These are phyloP conservation scores for Neodiprion virginianus DNA, from an alignment of 1,140 invertebrate species.

Conservation along the genomic window DNA sequence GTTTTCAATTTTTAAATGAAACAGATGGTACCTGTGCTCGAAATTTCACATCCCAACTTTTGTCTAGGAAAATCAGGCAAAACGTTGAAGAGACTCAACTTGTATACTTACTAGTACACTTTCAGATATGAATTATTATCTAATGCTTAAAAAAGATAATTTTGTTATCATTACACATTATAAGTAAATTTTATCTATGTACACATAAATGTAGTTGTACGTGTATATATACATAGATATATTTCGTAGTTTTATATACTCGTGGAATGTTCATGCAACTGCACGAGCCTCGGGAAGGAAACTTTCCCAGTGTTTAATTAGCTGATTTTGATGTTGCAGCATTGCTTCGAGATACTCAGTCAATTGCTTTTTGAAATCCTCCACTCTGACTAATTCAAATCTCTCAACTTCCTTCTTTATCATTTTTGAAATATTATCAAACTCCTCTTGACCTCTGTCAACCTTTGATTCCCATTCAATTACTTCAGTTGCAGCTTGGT, in stretches of 20 bases:
- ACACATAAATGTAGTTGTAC: neutral
- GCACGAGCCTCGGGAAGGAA: slow-evolving; percentile 92
- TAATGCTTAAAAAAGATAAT: slow-evolving; percentile 13
- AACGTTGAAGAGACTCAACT: neutral
- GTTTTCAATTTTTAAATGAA: neutral
- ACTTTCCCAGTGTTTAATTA: slow-evolving; percentile 95
- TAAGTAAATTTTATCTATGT: slow-evolving; percentile 1
- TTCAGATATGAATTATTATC: slow-evolving; percentile 1
- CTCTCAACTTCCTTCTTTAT: slow-evolving; percentile 96
- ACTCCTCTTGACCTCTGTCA: slow-evolving; percentile 94
- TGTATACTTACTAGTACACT: neutral
- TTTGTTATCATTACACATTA: slow-evolving; percentile 5
- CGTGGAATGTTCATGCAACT: slow-evolving; percentile 69
- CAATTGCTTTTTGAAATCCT: slow-evolving; percentile 90
- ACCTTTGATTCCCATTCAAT: slow-evolving; percentile 97
- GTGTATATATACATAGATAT: neutral
- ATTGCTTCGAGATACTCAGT: slow-evolving; percentile 93
- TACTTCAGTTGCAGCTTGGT: slow-evolving; percentile 88
- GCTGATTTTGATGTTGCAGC: slow-evolving; percentile 93
- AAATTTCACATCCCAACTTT: neutral
- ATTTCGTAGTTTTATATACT: neutral
- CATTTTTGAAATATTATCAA: slow-evolving; percentile 94
- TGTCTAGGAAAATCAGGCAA: neutral
- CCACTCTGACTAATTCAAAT: slow-evolving; percentile 87
- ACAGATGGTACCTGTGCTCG: neutral